Conservation (phyloP, 2,113 vertebrate species). For the Gallinago media region DNA sequence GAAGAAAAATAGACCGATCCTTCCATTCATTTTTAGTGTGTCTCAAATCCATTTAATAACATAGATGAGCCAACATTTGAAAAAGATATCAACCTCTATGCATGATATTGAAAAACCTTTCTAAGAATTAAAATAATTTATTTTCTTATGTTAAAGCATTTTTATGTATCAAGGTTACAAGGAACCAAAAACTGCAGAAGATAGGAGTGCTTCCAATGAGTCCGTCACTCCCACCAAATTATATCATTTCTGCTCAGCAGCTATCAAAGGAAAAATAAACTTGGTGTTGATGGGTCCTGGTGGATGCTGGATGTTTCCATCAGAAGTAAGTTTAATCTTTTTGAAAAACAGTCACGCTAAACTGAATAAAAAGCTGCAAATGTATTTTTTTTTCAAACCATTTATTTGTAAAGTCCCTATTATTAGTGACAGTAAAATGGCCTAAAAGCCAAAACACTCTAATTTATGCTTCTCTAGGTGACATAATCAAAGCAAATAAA, state of each 20-base stretch:
- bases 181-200: not conserved
- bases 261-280: not conserved
- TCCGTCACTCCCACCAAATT: not conserved
- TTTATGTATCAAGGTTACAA: not conserved
- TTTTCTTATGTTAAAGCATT: not conserved
- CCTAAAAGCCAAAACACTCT: not conserved
- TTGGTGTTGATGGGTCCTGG: not conserved
- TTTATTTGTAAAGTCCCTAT: not conserved
- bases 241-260: not conserved
- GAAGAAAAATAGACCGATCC: conserved; percentile 40
- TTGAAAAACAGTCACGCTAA: not conserved
- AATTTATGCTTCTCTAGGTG: not conserved
- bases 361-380: not conserved
- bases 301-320: not conserved
- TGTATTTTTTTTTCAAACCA: not conserved
- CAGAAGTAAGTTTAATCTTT: not conserved
- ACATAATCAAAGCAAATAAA: not conserved
- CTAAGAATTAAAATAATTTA: not conserved
- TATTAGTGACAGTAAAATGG: not conserved
- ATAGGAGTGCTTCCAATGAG: not conserved
- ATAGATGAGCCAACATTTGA: not conserved
- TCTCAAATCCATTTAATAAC: conserved; percentile 13
- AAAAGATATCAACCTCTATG: not conserved
- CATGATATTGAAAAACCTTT: not conserved
- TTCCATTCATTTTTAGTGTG: conserved; percentile 27